Percentiles rank a stretch among this genome's conserved stretches.
These are phyloP conservation scores for Trematomus loennbergii DNA, from an alignment of 2,113 vertebrate genomes.

Conservation along the genomic window DNA sequence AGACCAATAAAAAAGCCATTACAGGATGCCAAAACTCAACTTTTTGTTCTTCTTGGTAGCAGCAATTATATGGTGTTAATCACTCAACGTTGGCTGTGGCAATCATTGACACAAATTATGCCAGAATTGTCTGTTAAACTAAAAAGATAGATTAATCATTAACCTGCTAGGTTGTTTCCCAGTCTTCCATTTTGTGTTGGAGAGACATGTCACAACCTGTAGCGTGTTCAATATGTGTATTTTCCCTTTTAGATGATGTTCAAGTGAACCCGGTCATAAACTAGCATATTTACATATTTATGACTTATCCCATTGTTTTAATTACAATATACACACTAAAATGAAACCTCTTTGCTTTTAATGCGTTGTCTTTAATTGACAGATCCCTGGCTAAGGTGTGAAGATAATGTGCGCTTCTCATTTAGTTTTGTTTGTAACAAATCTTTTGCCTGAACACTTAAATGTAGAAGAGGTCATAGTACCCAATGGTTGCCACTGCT, in stretches of 20 bases:
- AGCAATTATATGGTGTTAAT: background rate
- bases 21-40: too few species aligned
- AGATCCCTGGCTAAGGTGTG: too few species aligned
- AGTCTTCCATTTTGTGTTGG: too few species aligned
- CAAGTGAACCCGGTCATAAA: too few species aligned
- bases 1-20: background rate
- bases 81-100: background rate
- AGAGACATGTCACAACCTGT: too few species aligned
- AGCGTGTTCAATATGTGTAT: too few species aligned
- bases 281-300: too few species aligned
- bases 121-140: background rate
- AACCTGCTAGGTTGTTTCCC: background rate
- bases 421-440: background rate
- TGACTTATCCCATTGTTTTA: too few species aligned
- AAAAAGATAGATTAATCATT: background rate
- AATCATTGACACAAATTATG: background rate
- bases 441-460: background rate
- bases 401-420: background rate
- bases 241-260: too few species aligned
- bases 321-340: too few species aligned
- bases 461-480: background rate
- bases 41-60: background rate
- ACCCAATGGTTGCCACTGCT: too few species aligned
- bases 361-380: background rate
- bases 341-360: too few species aligned